phyloP scores from a whole-genome alignment of 2,888 invertebrate species.

The Lissonota sp. region DNA sequence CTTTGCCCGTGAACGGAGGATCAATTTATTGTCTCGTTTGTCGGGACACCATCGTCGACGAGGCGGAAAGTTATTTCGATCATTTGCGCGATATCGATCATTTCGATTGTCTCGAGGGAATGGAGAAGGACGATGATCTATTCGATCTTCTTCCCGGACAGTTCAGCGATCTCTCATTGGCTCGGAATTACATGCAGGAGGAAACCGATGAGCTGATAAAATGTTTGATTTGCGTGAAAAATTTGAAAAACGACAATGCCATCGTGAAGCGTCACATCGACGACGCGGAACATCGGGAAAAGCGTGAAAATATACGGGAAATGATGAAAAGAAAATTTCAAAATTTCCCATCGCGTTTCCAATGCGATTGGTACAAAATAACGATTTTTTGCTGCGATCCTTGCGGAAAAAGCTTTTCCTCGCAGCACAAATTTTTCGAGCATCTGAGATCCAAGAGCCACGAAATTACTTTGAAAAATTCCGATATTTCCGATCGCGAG shows the following conservation, averaged over 20 bases:
- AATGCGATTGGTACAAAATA: constrained; percentile 16
- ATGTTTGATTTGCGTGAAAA: constrained; percentile 58
- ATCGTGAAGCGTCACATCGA: constrained; percentile 31
- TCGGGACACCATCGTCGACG: constrained; percentile 57
- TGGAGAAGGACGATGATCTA: constrained; percentile 58
- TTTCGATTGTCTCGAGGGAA: constrained; percentile 59
- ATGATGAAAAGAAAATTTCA: constrained; percentile 16
- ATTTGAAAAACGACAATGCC: constrained; percentile 53
- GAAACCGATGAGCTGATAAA: constrained; percentile 56
- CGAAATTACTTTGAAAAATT: neutral
- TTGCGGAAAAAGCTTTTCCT: neutral
- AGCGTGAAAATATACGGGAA: neutral
- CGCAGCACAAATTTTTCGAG: neutral
- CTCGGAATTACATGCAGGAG: constrained; percentile 65
- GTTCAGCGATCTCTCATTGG: constrained; percentile 68
- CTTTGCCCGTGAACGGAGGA: neutral
- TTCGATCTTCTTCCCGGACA: constrained; percentile 64
- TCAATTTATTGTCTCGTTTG: constrained; percentile 70
- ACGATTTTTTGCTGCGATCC: constrained; percentile 1
- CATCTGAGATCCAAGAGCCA: neutral
- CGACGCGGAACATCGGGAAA: constrained; percentile 1
- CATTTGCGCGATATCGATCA: constrained; percentile 70
- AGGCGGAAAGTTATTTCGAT: constrained; percentile 66
- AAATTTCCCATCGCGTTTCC: neutral
- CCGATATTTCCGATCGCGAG: neutral